Evolutionary conservation across 2,797 vertebrate species (phyloP), one percentile per base, ranked within the genome.

Genomic region (Lacerta viridis): DNA sequence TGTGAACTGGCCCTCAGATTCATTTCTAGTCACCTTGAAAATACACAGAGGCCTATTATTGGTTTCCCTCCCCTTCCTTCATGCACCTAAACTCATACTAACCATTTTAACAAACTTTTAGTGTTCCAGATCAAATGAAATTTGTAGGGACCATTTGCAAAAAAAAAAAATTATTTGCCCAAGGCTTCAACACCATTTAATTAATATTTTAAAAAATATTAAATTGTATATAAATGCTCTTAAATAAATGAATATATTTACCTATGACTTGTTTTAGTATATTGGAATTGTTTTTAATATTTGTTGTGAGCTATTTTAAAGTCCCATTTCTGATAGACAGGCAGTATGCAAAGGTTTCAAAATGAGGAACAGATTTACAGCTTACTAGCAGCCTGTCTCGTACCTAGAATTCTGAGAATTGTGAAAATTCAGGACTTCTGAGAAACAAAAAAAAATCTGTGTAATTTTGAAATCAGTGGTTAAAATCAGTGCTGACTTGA

Each of bases 321-420:
- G 4, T 39, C 1, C 0, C 0, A 2, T 55, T 1, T 41, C 10
- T 5, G 7, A 3, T 13, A 18, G 1, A 29, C 50, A 7, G 74
- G 7, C 61, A 90, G 23, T 0, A 23, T 15, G 41, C 5, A 2
- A n/a, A 0, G 33, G 55, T 68, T 43, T 66, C 72, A 23, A 17
- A 13, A 10, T 18, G 9, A 4, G 43, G 85, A 0, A 80, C 27
- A 87, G 4, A 71, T 25, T 29, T 61, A 61, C 20, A 61, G 59
- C 59, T 61, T 61, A 23, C 59, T 61, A 61, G 59, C 4, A 61
- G 59, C 50, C 50, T 55, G 50, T 23, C 59, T 61, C 0, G 18
- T 61, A 23, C 59, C 59, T 61, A 7, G 50, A 55, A 55, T 55
- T 55, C 50, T 15, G 50, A 50, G 11, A 50, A 50, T 50, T 61